Evolutionary conservation across 2,113 vertebrate genomes (phyloP), one percentile per base, ranked within the genome.

Genomic region (Tupaia tana): DNA sequence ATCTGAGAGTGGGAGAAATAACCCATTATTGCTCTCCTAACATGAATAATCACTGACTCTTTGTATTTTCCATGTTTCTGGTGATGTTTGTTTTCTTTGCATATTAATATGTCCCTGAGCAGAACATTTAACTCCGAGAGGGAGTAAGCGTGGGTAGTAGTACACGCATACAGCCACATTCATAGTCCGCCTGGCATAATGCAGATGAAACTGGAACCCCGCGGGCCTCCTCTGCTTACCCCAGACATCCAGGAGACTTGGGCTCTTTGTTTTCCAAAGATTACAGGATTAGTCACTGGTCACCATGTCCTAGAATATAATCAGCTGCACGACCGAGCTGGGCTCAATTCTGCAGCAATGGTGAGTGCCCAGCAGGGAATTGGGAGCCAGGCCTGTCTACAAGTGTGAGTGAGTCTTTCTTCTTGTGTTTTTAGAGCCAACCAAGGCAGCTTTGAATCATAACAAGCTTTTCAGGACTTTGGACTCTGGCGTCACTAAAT

Each of bases 371-470:
- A 69, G 95, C 74, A 80, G 95, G 86, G 93, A 91, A 94, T 27
- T 27, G 58, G 82, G 82, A 87, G 81, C 83, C 85, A 77, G 95
- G 84, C 2, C 27, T 92, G 58, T 52, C 77, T 69, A 93, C 58
- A 22, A 59, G 66, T 59, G 52, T 67, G 90, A 98, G 96, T 87
- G 66, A 95, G 81, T 83, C 83, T 98, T 97, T 96, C 96, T 97
- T 98, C 69, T 93, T 93, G 52, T 43, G 64, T 91, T 84, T 61
- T 94, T 90, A 91, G 85, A 97, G 97, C 96, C 97, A 97, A 86
- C 22, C 74, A 86, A 97, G 95, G 94, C 92, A 94, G 94, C 69
- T 97, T 92, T 92, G 87, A 52, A 95, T 96, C 94, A 77, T 19
- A 59, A 70, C 87, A 61, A 70, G 85, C 88, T 96, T 96, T 95